Evolutionary conservation across 2,888 invertebrate genomes (phyloP).

Genomic region (Cecidostiba fungosa): DNA sequence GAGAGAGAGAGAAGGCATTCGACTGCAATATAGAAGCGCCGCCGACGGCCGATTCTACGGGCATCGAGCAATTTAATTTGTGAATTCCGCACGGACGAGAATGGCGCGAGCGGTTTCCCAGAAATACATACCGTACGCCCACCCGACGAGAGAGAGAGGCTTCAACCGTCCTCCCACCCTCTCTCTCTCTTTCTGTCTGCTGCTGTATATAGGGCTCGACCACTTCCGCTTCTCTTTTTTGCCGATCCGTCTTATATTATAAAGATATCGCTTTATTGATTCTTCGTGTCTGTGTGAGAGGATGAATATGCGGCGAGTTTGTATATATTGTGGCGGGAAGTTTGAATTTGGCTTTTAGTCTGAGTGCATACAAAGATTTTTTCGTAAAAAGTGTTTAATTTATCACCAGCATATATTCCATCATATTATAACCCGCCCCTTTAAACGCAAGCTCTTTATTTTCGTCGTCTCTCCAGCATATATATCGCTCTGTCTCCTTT

Average conservation of each 20-base stretch:
- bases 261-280: not conserved
- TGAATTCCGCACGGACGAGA: slow-evolving; percentile 70
- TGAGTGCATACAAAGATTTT: not conserved
- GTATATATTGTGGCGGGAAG: not conserved
- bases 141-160: not conserved
- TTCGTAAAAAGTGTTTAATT: too few species aligned
- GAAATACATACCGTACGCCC: slow-evolving; percentile 66
- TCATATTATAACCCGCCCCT: not conserved
- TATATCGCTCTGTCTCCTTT: not conserved
- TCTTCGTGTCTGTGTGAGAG: not conserved
- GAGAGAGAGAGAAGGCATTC: slow-evolving; percentile 25
- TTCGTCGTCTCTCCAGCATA: not conserved
- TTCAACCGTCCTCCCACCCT: not conserved
- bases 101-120: slow-evolving; percentile 68
- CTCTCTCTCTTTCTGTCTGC: not conserved
- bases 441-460: not conserved
- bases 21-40: slow-evolving; percentile 22
- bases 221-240: slow-evolving; percentile 14
- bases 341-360: not conserved
- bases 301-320: not conserved
- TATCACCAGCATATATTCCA: too few species aligned
- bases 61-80: slow-evolving; percentile 73
- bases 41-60: slow-evolving; percentile 50
- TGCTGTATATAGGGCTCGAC: not conserved
- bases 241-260: not conserved